Evolutionary conservation across 2,888 invertebrate genomes (phyloP), one percentile per base, ranked within the genome.

Genomic region (Agapostemon virescens): DNA sequence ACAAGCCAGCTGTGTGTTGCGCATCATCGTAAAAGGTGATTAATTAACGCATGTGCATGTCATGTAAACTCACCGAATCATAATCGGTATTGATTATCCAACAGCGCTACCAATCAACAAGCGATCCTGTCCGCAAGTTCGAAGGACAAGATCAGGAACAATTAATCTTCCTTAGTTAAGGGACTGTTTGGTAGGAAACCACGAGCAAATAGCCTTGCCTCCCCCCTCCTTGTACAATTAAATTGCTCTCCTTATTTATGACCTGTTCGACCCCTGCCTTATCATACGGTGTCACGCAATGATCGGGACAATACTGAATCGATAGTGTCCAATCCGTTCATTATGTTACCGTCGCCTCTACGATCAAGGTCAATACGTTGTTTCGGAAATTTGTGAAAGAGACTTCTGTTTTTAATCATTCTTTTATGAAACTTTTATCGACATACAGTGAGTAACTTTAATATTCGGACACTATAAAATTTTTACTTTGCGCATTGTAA

Each of bases 1-100:
- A 82, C 92, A 93, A 72, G 92, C 93, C 45, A 92, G 92, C 77
- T 94, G 94, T 84, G 91, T 91, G 38, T 90, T 93, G 74, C 92
- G 89, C 73, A 91, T 94, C 70, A 91, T 91, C 75, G 92, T 94
- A 40, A 89, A 91, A 90, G 91, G 92, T 92, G 66, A 89, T 83
- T 82, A 79, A 85, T 85, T 74, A 71, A 63, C 52, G 49, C 69
- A 64, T 26, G 68, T 72, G 77, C 83, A 76, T 69, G 67, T 67
- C 71, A 42, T 69, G 55, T 70, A 78, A 75, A 77, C 75, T 64
- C 26, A 11, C 11, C 20, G 64, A 55, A 79, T 77, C 75, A 75
- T 75, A 63, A 79, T 79, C 69, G 71, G 52, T 66, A 81, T 75
- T 23, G 71, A 72, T 69, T 52, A 42, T 58, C 58, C 23, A 69